Percentiles rank a stretch among this genome's conserved stretches.
Conservation (phyloP, 2,113 vertebrate genomes). For the Mesocricetus auratus region DNA sequence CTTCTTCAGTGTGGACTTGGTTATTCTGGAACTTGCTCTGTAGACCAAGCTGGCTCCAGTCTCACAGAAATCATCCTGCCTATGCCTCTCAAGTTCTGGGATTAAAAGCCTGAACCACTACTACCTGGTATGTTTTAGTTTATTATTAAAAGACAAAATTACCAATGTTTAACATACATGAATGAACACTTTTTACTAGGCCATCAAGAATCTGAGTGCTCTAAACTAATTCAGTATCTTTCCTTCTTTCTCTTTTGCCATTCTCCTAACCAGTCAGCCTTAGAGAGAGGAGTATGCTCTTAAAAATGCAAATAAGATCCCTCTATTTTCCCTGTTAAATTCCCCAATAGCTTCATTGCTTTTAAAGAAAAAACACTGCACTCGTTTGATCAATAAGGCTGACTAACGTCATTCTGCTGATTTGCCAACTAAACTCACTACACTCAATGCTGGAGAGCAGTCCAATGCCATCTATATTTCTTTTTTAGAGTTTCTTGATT, state of each 20-base stretch:
- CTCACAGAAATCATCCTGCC: background rate
- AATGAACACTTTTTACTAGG: background rate
- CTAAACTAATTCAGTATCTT: background rate
- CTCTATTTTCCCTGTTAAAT: conserved; percentile 45
- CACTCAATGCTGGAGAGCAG: background rate
- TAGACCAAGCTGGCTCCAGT: background rate
- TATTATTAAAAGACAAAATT: background rate
- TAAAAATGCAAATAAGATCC: conserved; percentile 39
- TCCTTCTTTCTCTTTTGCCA: background rate
- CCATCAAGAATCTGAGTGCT: background rate
- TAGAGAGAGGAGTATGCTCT: background rate
- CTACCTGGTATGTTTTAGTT: background rate
- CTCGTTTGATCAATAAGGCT: background rate
- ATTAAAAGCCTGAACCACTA: background rate
- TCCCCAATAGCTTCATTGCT: background rate
- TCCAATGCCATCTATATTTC: background rate
- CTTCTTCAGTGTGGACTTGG: background rate
- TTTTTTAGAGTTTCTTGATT: background rate
- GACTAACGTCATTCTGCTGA: conserved; percentile 14
- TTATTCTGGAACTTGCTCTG: background rate
- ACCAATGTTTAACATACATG: background rate
- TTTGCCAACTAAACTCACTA: background rate
- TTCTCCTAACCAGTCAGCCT: background rate
- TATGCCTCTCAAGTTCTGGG: background rate
- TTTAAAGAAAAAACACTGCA: conserved; percentile 20